phyloP scores from a whole-genome alignment of 1,140 invertebrate species.

The Macrotrachela quadricornifera region DNA sequence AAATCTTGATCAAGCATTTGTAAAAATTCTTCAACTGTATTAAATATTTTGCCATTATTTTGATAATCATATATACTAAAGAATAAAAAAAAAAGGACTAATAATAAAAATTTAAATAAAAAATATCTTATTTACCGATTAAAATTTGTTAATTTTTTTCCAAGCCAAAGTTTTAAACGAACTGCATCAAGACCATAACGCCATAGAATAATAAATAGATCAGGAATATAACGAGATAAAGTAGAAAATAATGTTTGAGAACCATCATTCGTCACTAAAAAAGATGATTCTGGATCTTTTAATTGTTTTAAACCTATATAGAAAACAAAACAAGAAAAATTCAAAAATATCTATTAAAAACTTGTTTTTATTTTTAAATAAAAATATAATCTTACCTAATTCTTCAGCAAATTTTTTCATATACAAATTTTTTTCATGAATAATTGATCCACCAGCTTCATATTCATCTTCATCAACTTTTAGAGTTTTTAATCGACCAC shows the following conservation, averaged over 20 bases:
- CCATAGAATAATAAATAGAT: conserved; percentile 25
- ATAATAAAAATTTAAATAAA: too few species aligned
- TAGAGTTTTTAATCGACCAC: conserved; percentile 37
- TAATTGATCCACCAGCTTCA: conserved; percentile 39
- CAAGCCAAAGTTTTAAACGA: conserved; percentile 25
- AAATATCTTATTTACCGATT: too few species aligned
- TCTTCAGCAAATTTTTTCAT: conserved; percentile 37
- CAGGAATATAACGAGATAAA: not conserved
- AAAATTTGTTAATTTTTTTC: not conserved
- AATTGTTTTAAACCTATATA: too few species aligned
- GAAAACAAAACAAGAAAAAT: too few species aligned
- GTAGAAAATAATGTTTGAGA: not conserved
- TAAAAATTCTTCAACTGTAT: conserved; percentile 33
- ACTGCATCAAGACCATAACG: conserved; percentile 37
- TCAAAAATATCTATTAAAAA: too few species aligned
- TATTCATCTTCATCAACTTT: conserved; percentile 31
- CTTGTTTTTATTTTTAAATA: too few species aligned
- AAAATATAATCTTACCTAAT: conserved; percentile 26
- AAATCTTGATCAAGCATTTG: conserved; percentile 35
- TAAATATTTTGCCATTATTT: conserved; percentile 32
- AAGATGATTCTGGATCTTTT: too few species aligned
- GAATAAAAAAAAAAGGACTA: conserved; percentile 13
- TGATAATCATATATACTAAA: conserved; percentile 39
- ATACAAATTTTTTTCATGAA: conserved; percentile 40
- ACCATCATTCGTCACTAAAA: not conserved